phyloP scores from a whole-genome alignment of 2,797 vertebrate genomes.

The Hylomyscus alleni region DNA sequence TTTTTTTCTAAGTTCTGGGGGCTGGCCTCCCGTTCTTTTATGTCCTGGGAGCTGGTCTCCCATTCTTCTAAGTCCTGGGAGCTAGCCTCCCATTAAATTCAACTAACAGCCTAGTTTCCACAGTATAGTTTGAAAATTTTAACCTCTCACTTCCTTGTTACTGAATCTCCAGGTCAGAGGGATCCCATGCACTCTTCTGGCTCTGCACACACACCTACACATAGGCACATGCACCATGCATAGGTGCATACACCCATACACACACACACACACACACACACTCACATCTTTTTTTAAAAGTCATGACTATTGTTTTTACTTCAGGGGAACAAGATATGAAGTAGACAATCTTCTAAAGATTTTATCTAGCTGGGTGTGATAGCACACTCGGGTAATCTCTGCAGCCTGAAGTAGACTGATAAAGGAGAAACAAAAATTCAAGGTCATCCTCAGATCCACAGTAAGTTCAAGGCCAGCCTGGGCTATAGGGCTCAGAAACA shows the following conservation, averaged over 20 bases:
- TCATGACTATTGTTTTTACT: slow-evolving; percentile 62
- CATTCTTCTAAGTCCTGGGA: too few relatives aligned
- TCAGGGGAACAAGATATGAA: slow-evolving; percentile 42
- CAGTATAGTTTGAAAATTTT: too few relatives aligned
- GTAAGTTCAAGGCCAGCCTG: not conserved
- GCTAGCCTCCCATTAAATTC: too few relatives aligned
- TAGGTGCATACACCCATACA: too few relatives aligned
- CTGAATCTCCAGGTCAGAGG: not conserved
- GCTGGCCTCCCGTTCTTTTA: too few relatives aligned
- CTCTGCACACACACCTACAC: not conserved
- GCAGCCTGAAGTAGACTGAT: not conserved
- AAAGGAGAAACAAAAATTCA: not conserved
- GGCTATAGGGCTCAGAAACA: not conserved
- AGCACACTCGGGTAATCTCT: not conserved
- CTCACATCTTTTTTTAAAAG: not conserved
- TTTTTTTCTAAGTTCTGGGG: too few relatives aligned
- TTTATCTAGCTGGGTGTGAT: not conserved
- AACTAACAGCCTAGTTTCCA: too few relatives aligned
- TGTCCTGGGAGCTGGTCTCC: too few relatives aligned
- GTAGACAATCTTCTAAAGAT: slow-evolving; percentile 39
- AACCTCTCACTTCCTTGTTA: not conserved
- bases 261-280: too few relatives aligned
- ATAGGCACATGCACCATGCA: not conserved
- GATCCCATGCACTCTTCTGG: not conserved
- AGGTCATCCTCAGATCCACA: not conserved